Base-by-base conservation (phyloP, 2,888 invertebrate species). In the Cerastoderma edule region DNA sequence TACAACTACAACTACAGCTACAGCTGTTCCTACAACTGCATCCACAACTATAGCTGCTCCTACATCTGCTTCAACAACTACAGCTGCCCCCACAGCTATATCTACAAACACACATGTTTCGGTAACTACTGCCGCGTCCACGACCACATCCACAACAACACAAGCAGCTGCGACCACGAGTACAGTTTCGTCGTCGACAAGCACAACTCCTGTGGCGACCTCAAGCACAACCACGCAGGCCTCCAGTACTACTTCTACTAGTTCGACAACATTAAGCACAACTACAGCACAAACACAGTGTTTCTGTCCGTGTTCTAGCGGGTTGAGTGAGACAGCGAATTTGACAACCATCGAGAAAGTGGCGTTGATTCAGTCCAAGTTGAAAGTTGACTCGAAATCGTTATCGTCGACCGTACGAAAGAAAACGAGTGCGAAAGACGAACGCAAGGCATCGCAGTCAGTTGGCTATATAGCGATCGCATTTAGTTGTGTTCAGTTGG, bases 101-200 rank as follows among this genome's bases (percentile, higher is more conserved):
- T 57, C 65, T 48, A 28, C 75, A 75, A 60, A 53, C 44, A 50
- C 66, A n/a, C n/a, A n/a, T n/a, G n/a, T n/a, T n/a, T n/a, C n/a
- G n/a, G n/a, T n/a, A 64, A 63, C 56, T 63, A 50, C 69, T 50
- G 33, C 64, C 44, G 22, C 53, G 63, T 63, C 68, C 30, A 35
- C 74, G 69, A 35, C 64, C 19, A 63, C 74, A 63, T 69, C 64
- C 60, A 24, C 69, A 64, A 63, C 69, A 50, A 33, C 67, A 72
- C 56, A 66, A 56, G 24, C 67, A 53, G 30, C 72, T 53, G 48
- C 54, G 35, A 33, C 54, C 33, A 33, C 67, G 44, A 32, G 50
- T 53, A 32, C 65, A 53, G 24, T 35, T 32, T 48, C 46, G 56
- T 33, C 67, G 56, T 33, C 67, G 67, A 28, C 67, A 56, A 22